Base-by-base conservation (phyloP, 2,888 invertebrate species). In the Asteroscopus sphinx region DNA sequence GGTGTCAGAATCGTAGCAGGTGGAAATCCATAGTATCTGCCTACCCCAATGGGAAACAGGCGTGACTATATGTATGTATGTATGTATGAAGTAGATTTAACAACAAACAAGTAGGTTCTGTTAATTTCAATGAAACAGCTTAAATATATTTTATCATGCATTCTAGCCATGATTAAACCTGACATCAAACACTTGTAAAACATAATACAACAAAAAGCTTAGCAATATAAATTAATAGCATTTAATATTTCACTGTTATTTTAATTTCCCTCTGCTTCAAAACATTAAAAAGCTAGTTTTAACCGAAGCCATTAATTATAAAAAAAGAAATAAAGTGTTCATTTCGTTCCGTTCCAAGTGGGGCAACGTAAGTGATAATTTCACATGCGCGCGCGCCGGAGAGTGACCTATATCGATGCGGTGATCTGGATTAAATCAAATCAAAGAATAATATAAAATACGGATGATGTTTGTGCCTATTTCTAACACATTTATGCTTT, bases 331-430 rank as follows among this genome's bases (percentile, higher is more conserved):
- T 56, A 61, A 61, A 53, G 63, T 59, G 63, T 54, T 67, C 39
- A 25, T 42, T 44, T 71, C 64, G 62, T 11, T 67, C 36, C 40
- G 47, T 51, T 80, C 80, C 82, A 85, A 86, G 81, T 87, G 79
- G 88, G 79, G 53, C 81, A 76, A 42, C 67, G 54, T 72, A 67
- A 76, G 79, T 81, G 82, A 82, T 85, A 79, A 82, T 84, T 83
- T 59, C 74, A 78, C 67, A 62, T 56, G 81, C 81, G 86, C 84
- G 77, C 85, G 86, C 82, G 84, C 57, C 55, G 68, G 72, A 79
- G 59, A 48, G 48, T 78, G 86, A 84, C 89, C 87, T 79, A 87
- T 79, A 83, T 88, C 63, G 45, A 56, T 52, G 63, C 57, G 49
- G 60, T 58, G 73, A 64, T 81, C 83, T 84, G 83, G 81, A 82